Evolutionary conservation across 1,140 invertebrate species (phyloP).

Genomic region (Chironomus tepperi): DNA sequence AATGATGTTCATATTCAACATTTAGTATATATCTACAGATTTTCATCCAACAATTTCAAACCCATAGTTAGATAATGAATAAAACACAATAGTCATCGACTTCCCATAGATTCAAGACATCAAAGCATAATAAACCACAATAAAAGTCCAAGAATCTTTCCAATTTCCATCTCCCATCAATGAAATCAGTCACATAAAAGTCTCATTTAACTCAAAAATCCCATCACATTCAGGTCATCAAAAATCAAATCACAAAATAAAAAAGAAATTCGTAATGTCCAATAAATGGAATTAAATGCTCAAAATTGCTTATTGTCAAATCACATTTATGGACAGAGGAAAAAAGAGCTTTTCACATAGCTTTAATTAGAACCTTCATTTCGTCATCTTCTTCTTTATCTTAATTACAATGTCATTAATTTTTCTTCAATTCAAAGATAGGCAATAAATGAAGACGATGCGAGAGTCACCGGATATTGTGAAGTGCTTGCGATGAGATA

Average conservation of each 20-base stretch:
- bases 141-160: too few species aligned
- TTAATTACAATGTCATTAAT: slow-evolving; percentile 21
- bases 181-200: too few species aligned
- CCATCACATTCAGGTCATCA: not conserved
- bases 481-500: not conserved
- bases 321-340: too few species aligned
- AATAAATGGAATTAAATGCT: not conserved
- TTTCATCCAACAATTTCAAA: too few species aligned
- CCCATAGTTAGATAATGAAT: too few species aligned
- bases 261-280: not conserved
- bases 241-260: not conserved
- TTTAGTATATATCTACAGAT: too few species aligned
- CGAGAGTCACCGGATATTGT: slow-evolving; percentile 1
- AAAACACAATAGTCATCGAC: too few species aligned
- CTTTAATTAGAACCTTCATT: slow-evolving; percentile 16
- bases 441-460: not conserved
- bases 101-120: too few species aligned
- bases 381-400: not conserved
- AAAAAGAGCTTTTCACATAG: not conserved
- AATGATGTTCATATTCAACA: too few species aligned
- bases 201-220: not conserved
- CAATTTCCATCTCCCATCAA: too few species aligned
- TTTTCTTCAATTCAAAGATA: not conserved
- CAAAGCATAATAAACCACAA: too few species aligned
- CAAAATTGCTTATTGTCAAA: not conserved